Evolutionary conservation across 2,888 invertebrate genomes (phyloP), one percentile per base, ranked within the genome.

Genomic region (Sympetrum striolatum): DNA sequence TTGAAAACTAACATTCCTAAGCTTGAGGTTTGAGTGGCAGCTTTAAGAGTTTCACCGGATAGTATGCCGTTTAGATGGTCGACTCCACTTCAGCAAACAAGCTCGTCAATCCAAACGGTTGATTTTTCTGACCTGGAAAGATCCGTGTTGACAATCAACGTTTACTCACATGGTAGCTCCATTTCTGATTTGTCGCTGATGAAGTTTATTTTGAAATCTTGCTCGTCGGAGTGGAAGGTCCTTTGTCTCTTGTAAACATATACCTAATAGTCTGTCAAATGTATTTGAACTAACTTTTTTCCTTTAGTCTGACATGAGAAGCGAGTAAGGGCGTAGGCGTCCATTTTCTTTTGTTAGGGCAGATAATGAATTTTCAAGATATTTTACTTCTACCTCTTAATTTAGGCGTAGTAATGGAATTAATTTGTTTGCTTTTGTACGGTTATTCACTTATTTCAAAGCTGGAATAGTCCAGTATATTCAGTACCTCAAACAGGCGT

Each of bases 181-280:
- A 82, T 58, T 58, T 82, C 82, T 82, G 82, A 82, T 58, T 82
- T 58, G 82, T 58, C 82, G 31, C 58, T 58, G 82, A 82, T 82
- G 82, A 53, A 53, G 82, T 58, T 25, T 82, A 35, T 31, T 82
- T 58, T 82, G 82, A 82, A 82, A 82, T 82, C 82, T 10, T 14
- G 82, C 35, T 31, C 53, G 35, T 18, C 10, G 31, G 48, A 22
- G 48, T 25, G 81, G 15, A 39, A 35, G 81, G 31, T 53, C 35
- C 53, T 31, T 31, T 15, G 8, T 31, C 73, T 64, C 73, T 25
- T 25, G 31, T 31, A 73, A 73, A 73, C 73, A 73, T 14, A n/a
- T 22, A n/a, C 73, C 73, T 73, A 31, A 25, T 25, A 25, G 73
- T 25, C 31, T 12, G 25, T 73, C 31, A 73, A 31, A 73, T 31